These are phyloP conservation scores for Drosophila kanekoi DNA, from an alignment of 2,888 invertebrate genomes.

Conservation along the genomic window DNA sequence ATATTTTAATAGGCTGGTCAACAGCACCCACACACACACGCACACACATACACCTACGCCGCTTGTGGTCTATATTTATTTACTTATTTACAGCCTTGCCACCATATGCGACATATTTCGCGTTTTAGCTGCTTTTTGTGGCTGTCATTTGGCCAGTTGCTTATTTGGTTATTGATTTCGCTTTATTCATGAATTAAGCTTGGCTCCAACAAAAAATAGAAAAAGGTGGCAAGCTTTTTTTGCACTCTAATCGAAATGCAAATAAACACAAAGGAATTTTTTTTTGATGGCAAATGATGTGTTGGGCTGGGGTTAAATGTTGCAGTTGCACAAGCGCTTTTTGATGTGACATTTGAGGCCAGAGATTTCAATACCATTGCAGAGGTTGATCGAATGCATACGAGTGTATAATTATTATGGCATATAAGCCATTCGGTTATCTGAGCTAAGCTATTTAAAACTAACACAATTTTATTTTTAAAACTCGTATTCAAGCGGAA, in stretches of 20 bases:
- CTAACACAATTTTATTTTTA: neutral
- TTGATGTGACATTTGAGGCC: conserved; percentile 16
- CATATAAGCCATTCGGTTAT: neutral
- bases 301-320: conserved; percentile 12
- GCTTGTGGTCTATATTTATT: conserved; percentile 74
- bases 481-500: neutral
- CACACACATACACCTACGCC: conserved; percentile 1
- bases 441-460: neutral
- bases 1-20: conserved; percentile 59
- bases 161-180: conserved; percentile 64
- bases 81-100: conserved; percentile 68
- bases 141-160: conserved; percentile 55
- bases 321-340: conserved; percentile 29
- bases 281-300: conserved; percentile 23
- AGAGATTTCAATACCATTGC: conserved; percentile 9
- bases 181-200: conserved; percentile 54
- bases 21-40: conserved; percentile 5
- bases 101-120: conserved; percentile 68
- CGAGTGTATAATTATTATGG: neutral
- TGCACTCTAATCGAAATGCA: conserved; percentile 44
- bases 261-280: conserved; percentile 41
- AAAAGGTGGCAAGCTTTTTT: conserved; percentile 26
- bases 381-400: neutral
- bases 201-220: conserved; percentile 26
- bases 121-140: conserved; percentile 65